Base-by-base conservation (phyloP, 1,140 invertebrate genomes). In the Ylistrum balloti region DNA sequence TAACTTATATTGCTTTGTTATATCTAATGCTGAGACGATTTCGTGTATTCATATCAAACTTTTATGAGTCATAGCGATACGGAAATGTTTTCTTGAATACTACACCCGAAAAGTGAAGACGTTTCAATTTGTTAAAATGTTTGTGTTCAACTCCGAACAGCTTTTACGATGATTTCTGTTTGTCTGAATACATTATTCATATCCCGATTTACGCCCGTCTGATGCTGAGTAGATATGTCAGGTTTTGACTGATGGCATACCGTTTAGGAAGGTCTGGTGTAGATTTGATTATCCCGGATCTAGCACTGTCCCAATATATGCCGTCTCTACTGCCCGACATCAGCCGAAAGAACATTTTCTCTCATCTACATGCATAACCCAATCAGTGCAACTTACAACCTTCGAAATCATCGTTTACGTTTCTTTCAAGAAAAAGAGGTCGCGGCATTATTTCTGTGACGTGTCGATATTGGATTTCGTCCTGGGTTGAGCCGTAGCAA, bases 311-410 rank as follows among this genome's bases (percentile, higher is more conserved):
- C n/a, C 56, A 74, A 17, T 17, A 74, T 0, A 74, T 74, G 28
- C 56, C 13, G 28, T 74, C 7, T 74, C 56, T 1, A 74, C 0
- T 5, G 13, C 5, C 28, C 56, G 56, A 5, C 28, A 28, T 28
- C 56, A 1, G 22, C 56, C 7, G 7, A 17, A 1, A 28, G n/a
- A 28, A 74, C 56, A 28, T n/a, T 7, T 28, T 74, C 13, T 13
- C 13, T 38, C 35, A 74, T 74, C 56, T 74, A 28, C 56, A 74
- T 74, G 56, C 56, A 74, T 74, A 74, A 74, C 56, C 17, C 56
- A 28, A n/a, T 74, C n/a, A 74, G 1, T 5, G 13, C 56, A 74
- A 74, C n/a, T n/a, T 74, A 74, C n/a, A 28, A 28, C n/a, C 56
- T 28, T 74, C 56, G 22, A 28, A n/a, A n/a, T n/a, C 28, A 74